Base-by-base conservation (phyloP, 2,113 vertebrate genomes). In the Erythrocercus mccallii region DNA sequence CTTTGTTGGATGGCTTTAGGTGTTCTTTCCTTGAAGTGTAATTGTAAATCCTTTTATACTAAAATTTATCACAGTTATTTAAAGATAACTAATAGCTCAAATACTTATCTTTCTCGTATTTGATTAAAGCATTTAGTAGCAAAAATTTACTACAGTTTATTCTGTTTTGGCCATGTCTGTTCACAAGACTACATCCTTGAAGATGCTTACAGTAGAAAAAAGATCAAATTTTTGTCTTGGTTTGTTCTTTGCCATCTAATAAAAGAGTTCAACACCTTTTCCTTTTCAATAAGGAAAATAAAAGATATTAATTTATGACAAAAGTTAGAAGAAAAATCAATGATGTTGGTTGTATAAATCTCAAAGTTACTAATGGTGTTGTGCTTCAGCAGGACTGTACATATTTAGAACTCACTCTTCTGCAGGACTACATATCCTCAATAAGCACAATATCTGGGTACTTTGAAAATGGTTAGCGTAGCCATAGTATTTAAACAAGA, bases 401-500 rank as follows among this genome's bases (percentile, higher is more conserved):
- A 9, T 48, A 73, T 51, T 77, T 83, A 69, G 24, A 86, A 69
- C 4, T 44, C 60, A 76, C 11, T 82, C 42, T 65, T 81, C 33
- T 77, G 37, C n/a, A 56, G 83, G 66, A 68, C 8, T 64, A 33
- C 1, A 3, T 23, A 33, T 38, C n/a, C 50, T 86, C 37, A 58
- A 65, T 35, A 77, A 81, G 17, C 22, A 53, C 45, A 69, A 16
- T 33, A 77, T n/a, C n/a, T 81, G 16, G 3, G 44, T 57, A 61
- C 38, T 88, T 79, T 50, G 35, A 84, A 86, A 91, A 91, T 54
- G 44, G 22, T 56, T 76, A 88, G 30, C 28, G 73, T 93, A 86
- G 38, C 57, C 51, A 60, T 24, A 69, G 11, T 57, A 73, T 73
- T 93, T 87, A 93, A 91, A 94, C 68, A 95, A 91, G 48, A 76